Base-by-base conservation (phyloP, 2,113 vertebrate genomes). In the Perca fluviatilis region DNA sequence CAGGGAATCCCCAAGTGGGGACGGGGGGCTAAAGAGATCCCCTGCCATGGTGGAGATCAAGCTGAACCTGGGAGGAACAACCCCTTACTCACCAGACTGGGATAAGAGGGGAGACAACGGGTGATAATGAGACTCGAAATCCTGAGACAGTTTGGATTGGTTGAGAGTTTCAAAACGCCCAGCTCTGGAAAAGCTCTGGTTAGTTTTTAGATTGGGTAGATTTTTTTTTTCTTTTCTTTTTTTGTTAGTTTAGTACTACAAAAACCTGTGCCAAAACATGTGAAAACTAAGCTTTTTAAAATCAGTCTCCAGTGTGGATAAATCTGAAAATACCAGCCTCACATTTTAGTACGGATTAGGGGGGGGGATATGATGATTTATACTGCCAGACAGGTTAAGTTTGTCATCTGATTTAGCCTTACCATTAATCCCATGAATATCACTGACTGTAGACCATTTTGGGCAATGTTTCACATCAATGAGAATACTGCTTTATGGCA, bases 1-100 rank as follows among this genome's bases (percentile, higher is more conserved):
- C 53, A 96, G 95, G 21, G 96, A 95, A 5, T 97, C 95, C 86
- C 96, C 96, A 15, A 97, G 84, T 0, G 96, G 96, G 77, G 96
- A 96, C 1, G 97, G 95, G 0, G 97, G 93, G 68, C 95, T 95
- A 21, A 97, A 94, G 6, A 95, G 95, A 86, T 95, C 96, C 79
- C 94, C 96, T 53, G 97, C 96, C 98, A 98, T 99, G 90, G 73
- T 89, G 93, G 89, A 43, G n/a, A 72, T 80, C 27, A 89, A 88
- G 72, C 63, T 23, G 49, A 75, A 72, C 43, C n/a, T 58, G 77
- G 89, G 49, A 23, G 67, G 30, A 33, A 50, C 43, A 15, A 33
- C 18, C 80, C 85, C 91, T 94, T 74, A 90, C 86, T 94, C 92
- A 91, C 95, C 81, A 73, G 57, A 21, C 96, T 96, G 81, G 60